A percentile compares a stretch with the other conserved stretches of the same genome.
These are phyloP conservation scores for Dendrocincla tyrannina DNA, from an alignment of 2,797 vertebrate species.

Conservation along the genomic window DNA sequence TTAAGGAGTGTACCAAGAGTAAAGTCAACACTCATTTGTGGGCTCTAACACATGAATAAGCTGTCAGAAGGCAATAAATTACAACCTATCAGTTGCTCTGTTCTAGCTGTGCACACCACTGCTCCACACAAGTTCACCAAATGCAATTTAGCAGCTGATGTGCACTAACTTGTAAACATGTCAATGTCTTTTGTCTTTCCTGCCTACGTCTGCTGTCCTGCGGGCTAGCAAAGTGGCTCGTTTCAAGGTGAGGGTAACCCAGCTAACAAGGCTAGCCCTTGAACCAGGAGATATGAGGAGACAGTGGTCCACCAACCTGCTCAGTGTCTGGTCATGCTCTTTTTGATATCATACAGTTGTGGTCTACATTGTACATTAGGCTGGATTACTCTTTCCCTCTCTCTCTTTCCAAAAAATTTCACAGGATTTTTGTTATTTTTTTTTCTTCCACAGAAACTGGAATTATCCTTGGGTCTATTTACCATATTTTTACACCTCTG, in stretches of 20 bases:
- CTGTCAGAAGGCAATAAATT: background rate
- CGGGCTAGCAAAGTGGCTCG: background rate
- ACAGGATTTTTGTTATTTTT: background rate
- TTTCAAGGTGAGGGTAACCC: background rate
- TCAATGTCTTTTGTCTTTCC: background rate
- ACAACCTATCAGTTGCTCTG: background rate
- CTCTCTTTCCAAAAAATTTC: background rate
- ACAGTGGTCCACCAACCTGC: background rate
- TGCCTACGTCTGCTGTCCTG: background rate
- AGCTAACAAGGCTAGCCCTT: background rate
- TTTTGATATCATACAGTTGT: background rate
- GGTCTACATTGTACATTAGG: background rate
- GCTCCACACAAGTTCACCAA: background rate
- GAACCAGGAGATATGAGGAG: background rate
- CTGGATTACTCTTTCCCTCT: background rate
- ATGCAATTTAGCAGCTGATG: background rate
- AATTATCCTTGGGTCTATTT: background rate
- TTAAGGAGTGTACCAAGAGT: background rate
- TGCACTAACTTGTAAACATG: background rate
- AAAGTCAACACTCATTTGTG: background rate
- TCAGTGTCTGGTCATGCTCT: background rate
- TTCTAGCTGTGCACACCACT: background rate
- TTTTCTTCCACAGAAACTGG: background rate
- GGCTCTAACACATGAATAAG: background rate
- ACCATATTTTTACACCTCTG: background rate